Evolutionary conservation across 2,113 vertebrate species (phyloP), one percentile per base, ranked within the genome.

Genomic region (Nyctereutes procyonoides): DNA sequence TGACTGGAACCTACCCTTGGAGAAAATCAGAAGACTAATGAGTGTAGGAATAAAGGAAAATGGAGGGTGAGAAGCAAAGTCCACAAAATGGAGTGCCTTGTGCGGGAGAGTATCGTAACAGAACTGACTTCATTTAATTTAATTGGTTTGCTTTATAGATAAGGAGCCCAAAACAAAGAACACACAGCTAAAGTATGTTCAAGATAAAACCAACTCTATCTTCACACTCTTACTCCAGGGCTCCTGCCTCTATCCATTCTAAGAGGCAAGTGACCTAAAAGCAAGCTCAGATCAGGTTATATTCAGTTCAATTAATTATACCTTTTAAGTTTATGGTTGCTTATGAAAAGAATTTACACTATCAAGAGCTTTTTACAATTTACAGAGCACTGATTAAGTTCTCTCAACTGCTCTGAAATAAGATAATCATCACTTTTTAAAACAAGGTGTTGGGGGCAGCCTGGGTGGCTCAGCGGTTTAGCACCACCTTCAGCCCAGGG

Each of bases 11-110:
- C 69, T 93, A 76, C 12, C 17, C 53, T 86, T 60, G 80, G 32
- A 94, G 56, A 90, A 97, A 89, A 87, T 53, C 65, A 89, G 89
- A 51, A 16, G 95, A 58, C 71, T n/a, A 87, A 92, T 73, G 14
- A n/a, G 17, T 63, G 16, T 32, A 69, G 93, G 12, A 85, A 80
- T 67, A 86, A 63, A 91, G 65, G 58, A 86, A 91, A 88, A 92
- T 19, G 53, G 63, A 79, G 15, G 11, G 62, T 74, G 16, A 93
- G 56, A 32, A 95, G 51, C 15, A 88, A 88, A 95, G 74, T 79
- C 14, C 43, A 43, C 43, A 43, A 43, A 43, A 43, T 43, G 43
- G 43, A 58, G n/a, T 83, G 17, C 32, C 48, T 35, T 24, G 14
- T 81, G 16, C 55, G 48, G 22, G 69, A 80, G 38, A 84, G 35